These are phyloP conservation scores for Thecocarcelia acutangulata DNA, from an alignment of 2,888 invertebrate genomes.

Conservation along the genomic window DNA sequence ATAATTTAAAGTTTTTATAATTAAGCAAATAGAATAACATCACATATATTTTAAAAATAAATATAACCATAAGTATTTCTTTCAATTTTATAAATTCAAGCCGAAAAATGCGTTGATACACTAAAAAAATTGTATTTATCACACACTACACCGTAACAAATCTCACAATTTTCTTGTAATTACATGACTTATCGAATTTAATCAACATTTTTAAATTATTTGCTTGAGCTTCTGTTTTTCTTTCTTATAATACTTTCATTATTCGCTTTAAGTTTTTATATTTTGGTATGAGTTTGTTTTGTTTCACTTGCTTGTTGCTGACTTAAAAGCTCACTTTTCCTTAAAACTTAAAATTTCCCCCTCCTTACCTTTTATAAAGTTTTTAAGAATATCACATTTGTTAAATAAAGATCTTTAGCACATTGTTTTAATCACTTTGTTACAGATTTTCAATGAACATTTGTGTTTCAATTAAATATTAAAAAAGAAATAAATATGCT, in stretches of 20 bases:
- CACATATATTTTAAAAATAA: too few relatives aligned
- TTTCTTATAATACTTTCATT: conserved; percentile 33
- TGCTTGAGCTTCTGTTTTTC: conserved; percentile 65
- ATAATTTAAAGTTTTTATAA: too few relatives aligned
- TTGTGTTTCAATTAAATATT: not conserved
- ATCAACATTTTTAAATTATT: conserved; percentile 50
- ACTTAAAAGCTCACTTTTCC: conserved; percentile 12
- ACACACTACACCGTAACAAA: conserved; percentile 23
- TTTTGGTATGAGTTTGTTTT: conserved; percentile 3
- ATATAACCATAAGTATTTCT: too few relatives aligned
- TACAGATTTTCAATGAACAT: not conserved
- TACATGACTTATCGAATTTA: conserved; percentile 31
- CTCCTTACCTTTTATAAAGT: conserved; percentile 3
- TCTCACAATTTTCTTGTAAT: conserved; percentile 50
- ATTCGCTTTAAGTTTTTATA: conserved; percentile 50
- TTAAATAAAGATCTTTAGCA: conserved; percentile 15
- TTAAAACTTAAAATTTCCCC: conserved; percentile 29
- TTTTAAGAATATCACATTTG: conserved; percentile 23
- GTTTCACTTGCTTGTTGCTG: conserved; percentile 36
- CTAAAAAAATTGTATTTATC: conserved; percentile 12
- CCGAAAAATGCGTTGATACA: conserved; percentile 41
- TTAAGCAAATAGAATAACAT: too few relatives aligned
- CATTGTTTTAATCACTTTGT: conserved; percentile 24
- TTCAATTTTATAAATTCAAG: not conserved
- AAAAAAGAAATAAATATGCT: not conserved